phyloP scores from a whole-genome alignment of 2,888 invertebrate species.

The Sinohyriopsis cumingii region DNA sequence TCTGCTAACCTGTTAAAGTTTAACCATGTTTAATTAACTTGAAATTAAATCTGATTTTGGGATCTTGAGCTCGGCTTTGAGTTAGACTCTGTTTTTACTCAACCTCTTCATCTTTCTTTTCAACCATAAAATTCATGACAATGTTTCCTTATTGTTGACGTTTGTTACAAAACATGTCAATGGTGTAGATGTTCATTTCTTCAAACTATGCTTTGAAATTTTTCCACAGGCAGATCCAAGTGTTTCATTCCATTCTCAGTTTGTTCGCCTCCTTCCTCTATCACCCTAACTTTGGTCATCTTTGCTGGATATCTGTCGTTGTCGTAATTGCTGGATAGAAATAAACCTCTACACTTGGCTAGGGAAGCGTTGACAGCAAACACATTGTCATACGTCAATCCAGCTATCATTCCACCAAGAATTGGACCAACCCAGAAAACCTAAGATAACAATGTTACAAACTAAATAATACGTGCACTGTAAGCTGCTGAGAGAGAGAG shows the following conservation, averaged over 20 bases:
- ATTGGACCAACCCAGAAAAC: constrained; percentile 63
- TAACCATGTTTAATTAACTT: too few species aligned
- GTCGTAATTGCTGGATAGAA: constrained; percentile 45
- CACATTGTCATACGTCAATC: constrained; percentile 54
- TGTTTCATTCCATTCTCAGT: neutral
- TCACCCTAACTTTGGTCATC: constrained; percentile 20
- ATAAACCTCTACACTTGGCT: constrained; percentile 38
- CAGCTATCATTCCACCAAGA: constrained; percentile 53
- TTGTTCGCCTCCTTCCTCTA: constrained; percentile 20
- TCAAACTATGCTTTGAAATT: too few species aligned
- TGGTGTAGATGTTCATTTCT: too few species aligned
- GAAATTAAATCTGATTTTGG: too few species aligned
- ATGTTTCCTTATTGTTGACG: too few species aligned
- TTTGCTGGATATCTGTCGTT: constrained; percentile 24
- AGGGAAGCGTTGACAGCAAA: constrained; percentile 54
- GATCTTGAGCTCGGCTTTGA: too few species aligned
- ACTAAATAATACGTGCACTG: neutral
- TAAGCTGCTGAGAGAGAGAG: constrained; percentile 1
- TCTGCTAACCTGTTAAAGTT: too few species aligned
- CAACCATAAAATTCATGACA: too few species aligned
- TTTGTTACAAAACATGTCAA: too few species aligned
- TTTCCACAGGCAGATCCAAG: too few species aligned
- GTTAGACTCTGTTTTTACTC: too few species aligned
- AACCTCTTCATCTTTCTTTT: too few species aligned
- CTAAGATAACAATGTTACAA: constrained; percentile 24